These are phyloP conservation scores for Lasioglossum pauxillum DNA, from an alignment of 2,888 invertebrate species.

Conservation along the genomic window DNA sequence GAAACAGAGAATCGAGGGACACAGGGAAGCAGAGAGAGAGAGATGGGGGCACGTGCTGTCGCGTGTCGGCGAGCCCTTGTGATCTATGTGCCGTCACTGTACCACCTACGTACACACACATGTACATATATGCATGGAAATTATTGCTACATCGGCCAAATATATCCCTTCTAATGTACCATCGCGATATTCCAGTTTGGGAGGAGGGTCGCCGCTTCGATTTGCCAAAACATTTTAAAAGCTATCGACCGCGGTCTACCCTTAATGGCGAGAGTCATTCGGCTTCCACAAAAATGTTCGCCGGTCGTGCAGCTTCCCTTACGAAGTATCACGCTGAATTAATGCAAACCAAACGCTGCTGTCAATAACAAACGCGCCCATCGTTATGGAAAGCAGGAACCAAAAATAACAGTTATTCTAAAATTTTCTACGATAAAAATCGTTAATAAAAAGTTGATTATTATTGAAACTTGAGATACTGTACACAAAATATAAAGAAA, in stretches of 20 bases:
- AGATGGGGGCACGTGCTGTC: constrained; percentile 79
- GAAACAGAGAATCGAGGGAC: constrained; percentile 9
- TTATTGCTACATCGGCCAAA: constrained; percentile 73
- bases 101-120: constrained; percentile 42
- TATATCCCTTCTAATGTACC: constrained; percentile 68
- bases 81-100: constrained; percentile 80
- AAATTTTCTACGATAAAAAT: too few relatives aligned
- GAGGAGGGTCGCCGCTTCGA: constrained; percentile 46
- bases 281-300: background rate
- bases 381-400: too few relatives aligned
- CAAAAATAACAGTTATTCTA: too few relatives aligned
- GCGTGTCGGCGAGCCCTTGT: constrained; percentile 80
- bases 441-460: too few relatives aligned
- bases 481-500: too few relatives aligned
- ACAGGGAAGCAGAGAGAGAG: constrained; percentile 48
- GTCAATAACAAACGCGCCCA: background rate
- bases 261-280: constrained; percentile 10
- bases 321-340: background rate
- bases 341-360: background rate
- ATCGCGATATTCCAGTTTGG: constrained; percentile 46
- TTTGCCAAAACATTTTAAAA: constrained; percentile 70
- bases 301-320: background rate
- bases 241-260: constrained; percentile 59
- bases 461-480: too few relatives aligned
- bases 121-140: constrained; percentile 68